Base-by-base conservation (phyloP, 2,113 vertebrate genomes). In the Gymnarchus niloticus region DNA sequence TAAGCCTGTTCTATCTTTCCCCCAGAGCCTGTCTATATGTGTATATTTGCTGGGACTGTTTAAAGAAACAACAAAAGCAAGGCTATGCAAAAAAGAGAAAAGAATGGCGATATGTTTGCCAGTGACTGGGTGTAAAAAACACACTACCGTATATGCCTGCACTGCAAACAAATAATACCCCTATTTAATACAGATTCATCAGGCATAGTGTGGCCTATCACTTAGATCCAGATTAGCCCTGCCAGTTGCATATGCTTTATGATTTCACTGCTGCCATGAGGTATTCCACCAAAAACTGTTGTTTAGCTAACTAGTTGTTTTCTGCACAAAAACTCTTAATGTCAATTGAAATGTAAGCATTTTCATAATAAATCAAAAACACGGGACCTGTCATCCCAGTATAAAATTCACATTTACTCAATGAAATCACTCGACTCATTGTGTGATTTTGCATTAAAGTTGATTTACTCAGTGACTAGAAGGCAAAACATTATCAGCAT, bases 101-200 rank as follows among this genome's bases (percentile, higher is more conserved):
- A 44, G 51, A 41, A 44, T 44, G 8, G 44, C 51, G 33, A 41
- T 54, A 41, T 77, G 48, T 25, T 46, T 44, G 7, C 54, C 54
- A 52, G n/a, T 78, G n/a, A 37, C 17, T 85, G 10, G 28, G 23
- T 77, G 65, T 44, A 56, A 48, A 85, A 76, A 80, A n/a, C 51
- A 57, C 52, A 57, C 25, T 52, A 48, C 61, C 61, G 10, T 56
- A 80, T 57, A 51, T 80, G 69, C 69, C 52, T 41, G 37, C 25
- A 37, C 52, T 78, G 69, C 54, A 73, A 6, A 23, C 51, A 25
- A 51, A 56, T 85, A 85, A 85, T 78, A 52, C 21, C 84, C 84
- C 73, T 57, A 19, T 51, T 85, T 80, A 85, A 78, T 85, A 77
- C 73, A 78, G 28, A 85, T 57, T 52, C 51, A 85, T 80, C 84